Evolutionary conservation across 2,888 invertebrate species (phyloP), one percentile per base, ranked within the genome.

Genomic region (Idaea straminata): DNA sequence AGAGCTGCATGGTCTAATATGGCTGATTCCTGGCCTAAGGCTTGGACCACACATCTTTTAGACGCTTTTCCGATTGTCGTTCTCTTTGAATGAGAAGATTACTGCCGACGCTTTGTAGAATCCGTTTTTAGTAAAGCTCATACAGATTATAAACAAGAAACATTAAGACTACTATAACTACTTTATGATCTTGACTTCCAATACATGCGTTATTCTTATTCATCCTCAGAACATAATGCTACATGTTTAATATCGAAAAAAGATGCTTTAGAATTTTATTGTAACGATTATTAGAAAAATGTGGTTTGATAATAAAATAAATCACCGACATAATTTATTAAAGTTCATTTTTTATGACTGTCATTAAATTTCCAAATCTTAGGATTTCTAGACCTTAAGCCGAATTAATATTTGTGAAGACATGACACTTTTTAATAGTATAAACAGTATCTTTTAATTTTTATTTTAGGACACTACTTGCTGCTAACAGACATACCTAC

Each of bases 31-130:
- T 90, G 84, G 89, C 77, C 77, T 76, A 73, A 76, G 72, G 75
- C 71, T 80, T 71, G 76, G 91, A 90, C 91, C 91, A 91, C 91
- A 91, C 91, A 85, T 72, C 72, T 75, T 75, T 75, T 75, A 72
- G 74, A 73, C 76, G 66, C 74, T 75, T 77, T 77, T 72, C 69
- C 67, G 61, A 71, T 74, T 71, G 74, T 72, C 71, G 65, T 63
- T 64, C 10, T 69, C 71, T 68, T 72, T 71, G 69, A 72, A 77
- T 74, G 71, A 70, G 62, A 63, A 70, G 73, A 77, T 77, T 73
- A 73, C 66, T 58, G 62, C 61, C 60, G 62, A 15, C 34, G 62
- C 65, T 69, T 66, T 72, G 72, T 72, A 74, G 70, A 70, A 71
- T 72, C 72, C 69, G 67, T 67, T 70, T 72, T 69, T 73, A 69